Percentiles rank a stretch among this genome's conserved stretches.
These are phyloP conservation scores for Rostratula benghalensis DNA, from an alignment of 2,113 vertebrate genomes.

Conservation along the genomic window DNA sequence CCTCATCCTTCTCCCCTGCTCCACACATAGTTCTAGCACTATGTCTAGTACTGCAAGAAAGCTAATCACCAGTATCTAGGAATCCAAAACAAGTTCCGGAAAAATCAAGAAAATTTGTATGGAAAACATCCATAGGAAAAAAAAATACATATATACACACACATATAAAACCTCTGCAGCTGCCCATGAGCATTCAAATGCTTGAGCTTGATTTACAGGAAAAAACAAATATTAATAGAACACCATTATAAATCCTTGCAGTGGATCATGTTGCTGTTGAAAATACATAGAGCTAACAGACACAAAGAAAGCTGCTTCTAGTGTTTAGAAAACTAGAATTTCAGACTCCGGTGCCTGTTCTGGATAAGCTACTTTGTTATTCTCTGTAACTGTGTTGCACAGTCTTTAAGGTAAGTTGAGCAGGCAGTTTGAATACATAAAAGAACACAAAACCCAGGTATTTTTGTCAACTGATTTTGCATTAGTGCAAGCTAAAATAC, in stretches of 20 bases:
- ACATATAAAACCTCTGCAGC: background rate
- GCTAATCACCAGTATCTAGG: background rate
- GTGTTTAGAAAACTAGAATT: background rate
- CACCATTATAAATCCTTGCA: background rate
- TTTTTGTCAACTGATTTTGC: background rate
- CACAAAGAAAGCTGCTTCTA: background rate
- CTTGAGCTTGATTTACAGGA: background rate
- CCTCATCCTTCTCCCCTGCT: background rate
- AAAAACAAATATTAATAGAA: background rate
- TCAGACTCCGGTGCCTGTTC: background rate
- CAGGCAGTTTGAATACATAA: background rate
- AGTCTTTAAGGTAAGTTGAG: background rate
- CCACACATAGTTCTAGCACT: background rate
- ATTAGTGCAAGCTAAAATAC: background rate
- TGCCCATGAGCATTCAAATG: background rate
- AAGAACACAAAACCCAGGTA: background rate
- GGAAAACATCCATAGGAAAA: background rate
- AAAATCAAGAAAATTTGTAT: background rate
- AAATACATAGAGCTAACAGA: background rate
- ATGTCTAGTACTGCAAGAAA: background rate
- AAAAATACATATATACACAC: no score
- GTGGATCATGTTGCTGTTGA: background rate
- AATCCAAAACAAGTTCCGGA: background rate
- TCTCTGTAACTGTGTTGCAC: background rate
- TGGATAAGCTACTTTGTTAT: background rate